A percentile compares a stretch with the other conserved stretches of the same genome.
phyloP scores from a whole-genome alignment of 2,797 vertebrate species.

The Xiphophorus birchmanni region DNA sequence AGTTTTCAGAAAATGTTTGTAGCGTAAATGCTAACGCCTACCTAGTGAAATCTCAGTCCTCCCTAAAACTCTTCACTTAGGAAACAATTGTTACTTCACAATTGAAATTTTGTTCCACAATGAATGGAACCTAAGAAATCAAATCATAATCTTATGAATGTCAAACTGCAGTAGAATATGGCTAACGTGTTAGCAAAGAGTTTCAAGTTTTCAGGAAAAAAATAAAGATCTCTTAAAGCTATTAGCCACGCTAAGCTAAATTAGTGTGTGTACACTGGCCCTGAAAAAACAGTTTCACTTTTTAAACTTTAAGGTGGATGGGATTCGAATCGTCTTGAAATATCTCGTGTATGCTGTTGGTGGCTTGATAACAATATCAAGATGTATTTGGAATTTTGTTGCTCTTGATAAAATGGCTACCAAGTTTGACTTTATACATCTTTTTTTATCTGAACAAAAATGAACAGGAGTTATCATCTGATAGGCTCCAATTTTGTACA shows the following conservation, averaged over 20 bases:
- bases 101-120: too few species aligned
- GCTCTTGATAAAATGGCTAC: background rate
- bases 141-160: background rate
- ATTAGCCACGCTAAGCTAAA: background rate
- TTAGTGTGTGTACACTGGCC: background rate
- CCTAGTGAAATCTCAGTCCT: background rate
- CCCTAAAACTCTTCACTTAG: background rate
- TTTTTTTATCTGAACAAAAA: background rate
- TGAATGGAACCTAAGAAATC: background rate
- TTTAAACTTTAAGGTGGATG: background rate
- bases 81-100: background rate
- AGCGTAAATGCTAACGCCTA: background rate
- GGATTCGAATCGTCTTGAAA: background rate
- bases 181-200: background rate
- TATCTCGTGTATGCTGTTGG: too few species aligned
- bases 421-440: background rate
- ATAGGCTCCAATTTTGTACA: background rate
- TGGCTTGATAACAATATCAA: background rate
- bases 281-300: background rate
- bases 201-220: background rate
- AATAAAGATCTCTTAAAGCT: background rate
- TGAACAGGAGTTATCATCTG: background rate
- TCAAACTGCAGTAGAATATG: background rate
- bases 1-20: background rate
- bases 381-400: background rate